phyloP scores from a whole-genome alignment of 2,797 vertebrate genomes.

The Chiloscyllium punctatum region DNA sequence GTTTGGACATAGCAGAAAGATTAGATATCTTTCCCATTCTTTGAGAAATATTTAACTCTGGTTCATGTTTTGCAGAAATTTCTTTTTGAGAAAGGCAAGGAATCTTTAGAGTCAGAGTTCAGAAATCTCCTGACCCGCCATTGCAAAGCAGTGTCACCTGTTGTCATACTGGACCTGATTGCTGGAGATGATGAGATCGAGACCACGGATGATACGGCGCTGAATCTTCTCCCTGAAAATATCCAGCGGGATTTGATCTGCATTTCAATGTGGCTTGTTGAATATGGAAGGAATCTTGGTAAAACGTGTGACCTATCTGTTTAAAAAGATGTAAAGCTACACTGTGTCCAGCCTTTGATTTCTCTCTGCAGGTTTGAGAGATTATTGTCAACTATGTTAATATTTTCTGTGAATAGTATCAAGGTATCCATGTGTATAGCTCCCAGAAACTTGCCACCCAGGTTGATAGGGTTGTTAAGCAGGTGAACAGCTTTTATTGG shows the following conservation, averaged over 20 bases:
- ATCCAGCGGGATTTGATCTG: slow-evolving; percentile 82
- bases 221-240: slow-evolving; percentile 85
- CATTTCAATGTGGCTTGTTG: slow-evolving; percentile 91
- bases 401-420: not conserved
- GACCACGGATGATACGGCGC: slow-evolving; percentile 73
- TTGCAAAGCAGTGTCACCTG: slow-evolving; percentile 84
- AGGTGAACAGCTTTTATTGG: too few species aligned
- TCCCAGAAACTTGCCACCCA: too few species aligned
- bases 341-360: not conserved
- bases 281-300: slow-evolving; percentile 93
- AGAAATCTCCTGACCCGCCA: slow-evolving; percentile 82
- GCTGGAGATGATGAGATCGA: slow-evolving; percentile 83
- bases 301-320: not conserved
- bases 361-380: not conserved
- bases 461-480: too few species aligned
- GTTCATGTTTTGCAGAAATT: slow-evolving; percentile 69
- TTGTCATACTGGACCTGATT: slow-evolving; percentile 89
- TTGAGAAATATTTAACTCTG: not conserved
- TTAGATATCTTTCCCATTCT: not conserved
- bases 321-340: not conserved
- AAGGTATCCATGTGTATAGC: too few species aligned
- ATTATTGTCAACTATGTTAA: not conserved
- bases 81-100: slow-evolving; percentile 89
- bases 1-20: not conserved
- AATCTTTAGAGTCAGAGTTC: slow-evolving; percentile 87